Conservation (phyloP, 2,113 vertebrate genomes). For the Pteruthius melanotis region DNA sequence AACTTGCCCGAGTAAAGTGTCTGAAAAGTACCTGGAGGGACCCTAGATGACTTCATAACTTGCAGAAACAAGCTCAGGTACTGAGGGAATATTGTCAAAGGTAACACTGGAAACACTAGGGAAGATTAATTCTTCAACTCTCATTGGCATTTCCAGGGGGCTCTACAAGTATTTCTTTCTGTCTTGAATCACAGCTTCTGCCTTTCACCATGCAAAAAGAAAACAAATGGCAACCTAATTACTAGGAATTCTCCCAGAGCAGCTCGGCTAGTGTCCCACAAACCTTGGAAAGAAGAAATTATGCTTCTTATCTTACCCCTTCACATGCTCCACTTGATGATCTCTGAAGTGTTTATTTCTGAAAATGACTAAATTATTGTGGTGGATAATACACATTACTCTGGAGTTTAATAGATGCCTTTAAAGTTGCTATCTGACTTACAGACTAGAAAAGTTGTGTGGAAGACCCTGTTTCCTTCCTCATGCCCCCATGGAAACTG, state of each 20-base stretch:
- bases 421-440: neutral
- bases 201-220: neutral
- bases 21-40: neutral
- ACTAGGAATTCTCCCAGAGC: neutral
- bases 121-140: neutral
- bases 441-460: neutral
- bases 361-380: neutral
- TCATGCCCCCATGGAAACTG: neutral
- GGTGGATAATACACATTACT: neutral
- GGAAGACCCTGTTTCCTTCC: neutral
- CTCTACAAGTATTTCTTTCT: neutral
- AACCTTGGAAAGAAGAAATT: neutral
- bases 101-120: neutral
- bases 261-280: neutral
- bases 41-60: neutral
- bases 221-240: neutral
- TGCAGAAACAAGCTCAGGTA: neutral
- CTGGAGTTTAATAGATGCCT: neutral
- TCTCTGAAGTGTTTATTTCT: neutral
- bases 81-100: neutral
- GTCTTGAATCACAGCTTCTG: neutral
- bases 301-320: neutral
- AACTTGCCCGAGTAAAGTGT: neutral
- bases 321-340: neutral
- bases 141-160: neutral